These are phyloP conservation scores for Cercopithecus neglectus DNA, from an alignment of 2,797 vertebrate genomes.

Conservation along the genomic window DNA sequence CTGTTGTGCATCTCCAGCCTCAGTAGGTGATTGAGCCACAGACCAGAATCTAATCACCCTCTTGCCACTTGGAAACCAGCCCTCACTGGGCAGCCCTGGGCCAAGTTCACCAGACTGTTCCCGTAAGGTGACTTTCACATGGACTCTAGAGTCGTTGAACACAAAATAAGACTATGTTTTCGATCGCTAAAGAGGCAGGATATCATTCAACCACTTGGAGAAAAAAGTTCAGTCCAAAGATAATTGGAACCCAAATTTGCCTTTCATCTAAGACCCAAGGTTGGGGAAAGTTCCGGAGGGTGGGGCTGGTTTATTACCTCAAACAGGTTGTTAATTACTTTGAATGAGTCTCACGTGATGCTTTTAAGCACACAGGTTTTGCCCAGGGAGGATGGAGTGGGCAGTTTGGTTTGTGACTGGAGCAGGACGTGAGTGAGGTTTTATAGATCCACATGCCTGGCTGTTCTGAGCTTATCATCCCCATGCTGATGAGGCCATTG, in stretches of 20 bases:
- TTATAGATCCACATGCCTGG: conserved; percentile 71
- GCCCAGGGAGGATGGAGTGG: conserved; percentile 63
- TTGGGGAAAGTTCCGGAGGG: conserved; percentile 66
- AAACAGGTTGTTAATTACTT: conserved; percentile 73
- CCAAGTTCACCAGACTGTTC: conserved; percentile 1
- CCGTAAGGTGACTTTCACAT: conserved; percentile 71
- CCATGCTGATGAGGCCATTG: not conserved
- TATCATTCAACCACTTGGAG: conserved; percentile 40
- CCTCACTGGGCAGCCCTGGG: not conserved
- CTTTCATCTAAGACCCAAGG: conserved; percentile 71
- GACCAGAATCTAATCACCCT: too few species aligned
- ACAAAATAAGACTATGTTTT: conserved; percentile 58
- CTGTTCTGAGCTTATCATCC: conserved; percentile 47
- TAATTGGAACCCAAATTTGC: conserved; percentile 58
- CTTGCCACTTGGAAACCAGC: conserved; percentile 18
- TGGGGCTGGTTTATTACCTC: conserved; percentile 62
- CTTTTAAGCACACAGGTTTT: conserved; percentile 70
- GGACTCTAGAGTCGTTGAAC: conserved; percentile 45
- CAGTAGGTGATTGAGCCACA: not conserved
- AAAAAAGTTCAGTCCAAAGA: conserved; percentile 42
- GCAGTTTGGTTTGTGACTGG: conserved; percentile 38
- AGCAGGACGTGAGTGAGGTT: conserved; percentile 69
- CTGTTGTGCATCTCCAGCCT: not conserved
- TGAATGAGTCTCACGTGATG: conserved; percentile 68
- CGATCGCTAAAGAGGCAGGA: conserved; percentile 62